phyloP scores from a whole-genome alignment of 2,113 vertebrate species.

The Isurus oxyrinchus region DNA sequence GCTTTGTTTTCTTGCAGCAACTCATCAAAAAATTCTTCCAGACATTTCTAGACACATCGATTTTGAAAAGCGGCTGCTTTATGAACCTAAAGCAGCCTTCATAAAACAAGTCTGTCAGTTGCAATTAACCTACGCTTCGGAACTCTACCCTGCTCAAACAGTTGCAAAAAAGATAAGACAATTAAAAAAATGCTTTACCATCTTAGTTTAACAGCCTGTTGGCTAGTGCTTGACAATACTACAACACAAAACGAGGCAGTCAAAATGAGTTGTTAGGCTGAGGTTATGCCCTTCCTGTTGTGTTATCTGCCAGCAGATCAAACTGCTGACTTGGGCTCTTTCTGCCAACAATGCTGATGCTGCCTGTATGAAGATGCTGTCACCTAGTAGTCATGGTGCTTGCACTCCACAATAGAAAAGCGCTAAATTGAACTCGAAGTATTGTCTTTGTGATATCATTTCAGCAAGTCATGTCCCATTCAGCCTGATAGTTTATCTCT shows the following conservation, averaged over 20 bases:
- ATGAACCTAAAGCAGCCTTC: slow-evolving; percentile 38
- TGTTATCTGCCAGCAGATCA: slow-evolving; percentile 50
- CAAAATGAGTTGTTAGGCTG: slow-evolving; percentile 53
- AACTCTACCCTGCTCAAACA: slow-evolving; percentile 37
- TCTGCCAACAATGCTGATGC: slow-evolving; percentile 47
- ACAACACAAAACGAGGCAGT: slow-evolving; percentile 51
- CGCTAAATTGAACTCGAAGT: slow-evolving; percentile 61
- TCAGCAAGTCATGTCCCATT: slow-evolving; percentile 69
- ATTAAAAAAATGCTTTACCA: slow-evolving; percentile 48
- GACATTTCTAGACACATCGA: slow-evolving; percentile 36
- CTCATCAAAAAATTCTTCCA: slow-evolving; percentile 37
- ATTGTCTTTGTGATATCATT: slow-evolving; percentile 65
- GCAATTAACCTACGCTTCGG: slow-evolving; percentile 37
- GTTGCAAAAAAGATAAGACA: slow-evolving; percentile 41
- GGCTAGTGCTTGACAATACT: slow-evolving; percentile 48
- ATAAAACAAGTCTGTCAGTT: slow-evolving; percentile 37
- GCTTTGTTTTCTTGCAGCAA: slow-evolving; percentile 32
- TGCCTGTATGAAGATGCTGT: slow-evolving; percentile 53
- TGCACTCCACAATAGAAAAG: slow-evolving; percentile 50
- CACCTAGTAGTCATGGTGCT: slow-evolving; percentile 51
- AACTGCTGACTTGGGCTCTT: slow-evolving; percentile 53
- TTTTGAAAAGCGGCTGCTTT: slow-evolving; percentile 35
- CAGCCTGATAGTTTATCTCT: slow-evolving; percentile 65
- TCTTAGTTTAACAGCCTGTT: slow-evolving; percentile 49
- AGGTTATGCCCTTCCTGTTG: slow-evolving; percentile 53